phyloP scores from a whole-genome alignment of 2,888 invertebrate genomes.

The Phania funesta region DNA sequence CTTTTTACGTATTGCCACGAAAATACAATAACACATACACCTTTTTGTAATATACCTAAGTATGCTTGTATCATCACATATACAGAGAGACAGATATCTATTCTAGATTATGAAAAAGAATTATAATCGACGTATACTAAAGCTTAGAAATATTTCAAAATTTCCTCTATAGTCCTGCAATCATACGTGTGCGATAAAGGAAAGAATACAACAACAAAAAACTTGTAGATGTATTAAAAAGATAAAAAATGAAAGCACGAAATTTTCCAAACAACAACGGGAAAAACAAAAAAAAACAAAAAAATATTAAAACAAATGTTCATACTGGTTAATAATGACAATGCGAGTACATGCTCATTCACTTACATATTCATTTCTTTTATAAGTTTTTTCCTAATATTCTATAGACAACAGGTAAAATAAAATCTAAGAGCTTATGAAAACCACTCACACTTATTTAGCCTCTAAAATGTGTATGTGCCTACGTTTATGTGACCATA shows the following conservation, averaged over 20 bases:
- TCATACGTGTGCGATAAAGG: slow-evolving; percentile 15
- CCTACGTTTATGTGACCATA: background rate
- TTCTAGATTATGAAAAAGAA: slow-evolving; percentile 49
- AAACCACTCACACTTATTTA: slow-evolving; percentile 38
- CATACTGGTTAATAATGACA: slow-evolving; percentile 65
- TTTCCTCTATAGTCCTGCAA: slow-evolving; percentile 15
- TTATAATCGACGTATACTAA: slow-evolving; percentile 43
- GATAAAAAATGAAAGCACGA: slow-evolving; percentile 66
- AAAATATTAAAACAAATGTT: slow-evolving; percentile 57
- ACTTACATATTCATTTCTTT: slow-evolving; percentile 37
- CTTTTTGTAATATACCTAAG: background rate
- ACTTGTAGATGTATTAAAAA: slow-evolving; percentile 59
- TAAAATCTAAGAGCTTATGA: slow-evolving; percentile 58
- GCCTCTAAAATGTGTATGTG: background rate
- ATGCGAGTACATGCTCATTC: slow-evolving; percentile 35
- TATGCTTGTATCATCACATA: background rate
- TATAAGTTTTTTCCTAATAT: slow-evolving; percentile 17
- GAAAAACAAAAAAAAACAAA: background rate
- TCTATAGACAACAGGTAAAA: slow-evolving; percentile 62
- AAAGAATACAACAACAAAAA: slow-evolving; percentile 21
- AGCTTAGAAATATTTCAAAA: slow-evolving; percentile 48
- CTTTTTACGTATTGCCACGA: slow-evolving; percentile 44
- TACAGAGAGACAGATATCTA: slow-evolving; percentile 60
- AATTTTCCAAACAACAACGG: slow-evolving; percentile 49
- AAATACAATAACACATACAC: slow-evolving; percentile 10